Evolutionary conservation across 2,888 invertebrate species (phyloP).

Genomic region (Clistopyga incitator): DNA sequence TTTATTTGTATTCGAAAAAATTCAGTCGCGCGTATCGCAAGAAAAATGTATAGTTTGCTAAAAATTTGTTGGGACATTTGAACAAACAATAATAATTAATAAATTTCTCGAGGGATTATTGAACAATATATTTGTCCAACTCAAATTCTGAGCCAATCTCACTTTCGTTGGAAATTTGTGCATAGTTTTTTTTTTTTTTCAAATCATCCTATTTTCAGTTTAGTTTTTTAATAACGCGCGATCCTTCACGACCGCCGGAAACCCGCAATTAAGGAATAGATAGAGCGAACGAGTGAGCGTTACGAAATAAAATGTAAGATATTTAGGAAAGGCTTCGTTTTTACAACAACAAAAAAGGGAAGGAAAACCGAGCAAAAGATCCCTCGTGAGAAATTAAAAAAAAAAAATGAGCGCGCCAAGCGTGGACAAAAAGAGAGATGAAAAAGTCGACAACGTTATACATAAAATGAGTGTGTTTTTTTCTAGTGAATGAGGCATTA

Average conservation of each 20-base stretch:
- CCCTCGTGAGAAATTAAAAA: conserved; percentile 36
- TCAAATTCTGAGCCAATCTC: too few species aligned
- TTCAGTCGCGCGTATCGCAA: too few species aligned
- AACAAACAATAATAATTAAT: too few species aligned
- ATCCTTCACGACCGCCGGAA: conserved; percentile 45
- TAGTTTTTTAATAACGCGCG: conserved; percentile 47
- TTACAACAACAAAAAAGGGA: conserved; percentile 18
- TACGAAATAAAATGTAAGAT: conserved; percentile 59
- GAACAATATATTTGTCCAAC: too few species aligned
- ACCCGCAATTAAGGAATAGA: conserved; percentile 56
- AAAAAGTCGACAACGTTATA: conserved; percentile 51
- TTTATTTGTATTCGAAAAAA: too few species aligned
- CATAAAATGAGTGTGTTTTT: conserved; percentile 48
- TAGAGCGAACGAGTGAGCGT: conserved; percentile 51
- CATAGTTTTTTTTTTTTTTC: background rate
- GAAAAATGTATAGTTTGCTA: too few species aligned
- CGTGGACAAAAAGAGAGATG: background rate
- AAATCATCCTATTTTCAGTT: conserved; percentile 5
- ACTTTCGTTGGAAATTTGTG: too few species aligned
- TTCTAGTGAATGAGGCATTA: conserved; percentile 60
- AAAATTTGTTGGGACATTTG: too few species aligned
- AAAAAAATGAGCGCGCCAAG: conserved; percentile 30
- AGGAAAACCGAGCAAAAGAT: conserved; percentile 43
- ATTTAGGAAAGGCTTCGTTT: conserved; percentile 58
- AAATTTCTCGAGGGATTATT: too few species aligned